These are phyloP conservation scores for Sinocyclocheilus grahami DNA, from an alignment of 2,113 vertebrate genomes.

Conservation along the genomic window DNA sequence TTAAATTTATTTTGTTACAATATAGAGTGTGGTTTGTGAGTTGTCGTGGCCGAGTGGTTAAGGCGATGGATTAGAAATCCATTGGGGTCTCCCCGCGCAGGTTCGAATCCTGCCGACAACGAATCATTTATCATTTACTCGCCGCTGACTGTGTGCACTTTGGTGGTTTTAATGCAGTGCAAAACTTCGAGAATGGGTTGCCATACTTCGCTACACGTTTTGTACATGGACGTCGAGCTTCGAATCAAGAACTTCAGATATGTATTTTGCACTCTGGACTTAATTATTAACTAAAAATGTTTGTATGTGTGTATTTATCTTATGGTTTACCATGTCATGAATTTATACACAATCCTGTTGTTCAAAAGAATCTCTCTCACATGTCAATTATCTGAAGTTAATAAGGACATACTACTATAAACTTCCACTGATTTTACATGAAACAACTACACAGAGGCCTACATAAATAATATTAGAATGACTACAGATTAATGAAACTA, in stretches of 20 bases:
- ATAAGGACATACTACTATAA: background rate
- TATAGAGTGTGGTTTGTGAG: no score
- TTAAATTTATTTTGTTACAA: background rate
- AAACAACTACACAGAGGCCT: background rate
- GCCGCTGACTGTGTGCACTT: no score
- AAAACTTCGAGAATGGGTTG: background rate
- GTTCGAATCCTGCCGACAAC: constrained; percentile 98
- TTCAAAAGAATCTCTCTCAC: background rate
- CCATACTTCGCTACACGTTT: background rate
- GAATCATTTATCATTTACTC: background rate
- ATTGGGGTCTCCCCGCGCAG: constrained; percentile 93
- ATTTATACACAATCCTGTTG: background rate
- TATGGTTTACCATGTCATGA: background rate
- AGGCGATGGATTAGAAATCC: constrained; percentile 92
- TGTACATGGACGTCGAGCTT: background rate
- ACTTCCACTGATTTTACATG: background rate
- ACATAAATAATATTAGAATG: background rate
- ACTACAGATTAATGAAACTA: background rate
- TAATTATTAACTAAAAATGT: no score
- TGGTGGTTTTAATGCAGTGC: no score
- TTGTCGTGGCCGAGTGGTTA: constrained; percentile 86
- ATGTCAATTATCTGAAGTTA: background rate
- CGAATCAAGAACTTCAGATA: background rate
- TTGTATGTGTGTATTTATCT: background rate
- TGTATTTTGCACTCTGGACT: background rate